Conservation (phyloP, 2,888 invertebrate species). For the Netelia inedita region DNA sequence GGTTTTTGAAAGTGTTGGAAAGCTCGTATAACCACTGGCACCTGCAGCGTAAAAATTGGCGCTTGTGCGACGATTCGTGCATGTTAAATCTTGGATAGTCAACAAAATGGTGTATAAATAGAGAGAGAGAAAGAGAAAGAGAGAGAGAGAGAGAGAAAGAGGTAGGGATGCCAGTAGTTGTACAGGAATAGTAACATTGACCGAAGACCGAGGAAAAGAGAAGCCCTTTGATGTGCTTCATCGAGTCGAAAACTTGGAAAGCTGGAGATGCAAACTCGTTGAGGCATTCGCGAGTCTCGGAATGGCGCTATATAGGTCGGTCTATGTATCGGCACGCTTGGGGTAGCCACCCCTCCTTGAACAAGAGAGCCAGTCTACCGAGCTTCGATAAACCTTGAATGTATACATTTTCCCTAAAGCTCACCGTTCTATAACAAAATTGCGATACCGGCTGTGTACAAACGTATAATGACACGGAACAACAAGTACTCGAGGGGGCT, state of each 20-base stretch:
- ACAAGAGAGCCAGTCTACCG: constrained; percentile 2
- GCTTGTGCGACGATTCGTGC: constrained; percentile 31
- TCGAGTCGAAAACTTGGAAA: constrained; percentile 73
- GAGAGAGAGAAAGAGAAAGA: background rate
- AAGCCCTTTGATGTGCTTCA: constrained; percentile 75
- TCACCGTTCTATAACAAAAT: constrained; percentile 11
- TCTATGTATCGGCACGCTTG: constrained; percentile 1
- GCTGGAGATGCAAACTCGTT: constrained; percentile 70
- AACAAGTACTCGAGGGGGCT: background rate
- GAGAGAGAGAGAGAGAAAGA: constrained; percentile 25
- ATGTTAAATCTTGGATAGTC: constrained; percentile 19
- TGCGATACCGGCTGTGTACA: constrained; percentile 16
- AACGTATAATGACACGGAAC: background rate
- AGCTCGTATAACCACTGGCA: constrained; percentile 8
- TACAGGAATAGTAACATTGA: constrained; percentile 71
- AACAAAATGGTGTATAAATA: constrained; percentile 2
- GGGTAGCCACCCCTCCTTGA: constrained; percentile 17
- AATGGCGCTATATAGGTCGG: constrained; percentile 29
- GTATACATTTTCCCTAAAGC: constrained; percentile 27
- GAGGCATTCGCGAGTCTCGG: constrained; percentile 63
- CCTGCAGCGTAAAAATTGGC: constrained; percentile 45
- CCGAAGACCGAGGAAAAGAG: constrained; percentile 50
- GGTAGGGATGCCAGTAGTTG: constrained; percentile 27
- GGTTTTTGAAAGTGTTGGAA: background rate
- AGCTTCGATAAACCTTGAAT: constrained; percentile 40